These are phyloP conservation scores for Asbolus verrucosus DNA, from an alignment of 1,140 invertebrate genomes.

Conservation along the genomic window DNA sequence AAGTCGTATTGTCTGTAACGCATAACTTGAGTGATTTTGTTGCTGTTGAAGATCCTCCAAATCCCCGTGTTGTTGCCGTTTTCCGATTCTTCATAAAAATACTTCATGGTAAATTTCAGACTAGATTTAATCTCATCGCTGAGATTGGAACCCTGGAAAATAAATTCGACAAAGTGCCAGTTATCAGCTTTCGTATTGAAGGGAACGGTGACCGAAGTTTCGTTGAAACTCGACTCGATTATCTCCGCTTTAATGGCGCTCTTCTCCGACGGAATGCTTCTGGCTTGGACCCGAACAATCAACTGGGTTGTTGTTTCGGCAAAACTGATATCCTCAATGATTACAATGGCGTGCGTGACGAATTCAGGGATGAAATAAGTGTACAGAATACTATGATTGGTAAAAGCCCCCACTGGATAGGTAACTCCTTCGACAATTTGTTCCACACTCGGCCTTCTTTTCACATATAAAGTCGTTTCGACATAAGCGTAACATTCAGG, in stretches of 20 bases:
- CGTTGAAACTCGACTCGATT: constrained; percentile 55
- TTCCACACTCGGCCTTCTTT: constrained; percentile 41
- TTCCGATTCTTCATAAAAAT: constrained; percentile 40
- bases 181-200: constrained; percentile 68
- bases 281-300: constrained; percentile 63
- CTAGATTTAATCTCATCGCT: neutral
- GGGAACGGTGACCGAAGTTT: constrained; percentile 59
- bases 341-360: constrained; percentile 38
- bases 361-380: constrained; percentile 62
- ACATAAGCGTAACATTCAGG: constrained; percentile 55
- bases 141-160: constrained; percentile 13
- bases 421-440: constrained; percentile 48
- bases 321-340: constrained; percentile 48
- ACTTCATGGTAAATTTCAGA: constrained; percentile 42
- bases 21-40: constrained; percentile 48
- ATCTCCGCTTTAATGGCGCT: constrained; percentile 63
- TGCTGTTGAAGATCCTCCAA: constrained; percentile 47
- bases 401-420: constrained; percentile 33
- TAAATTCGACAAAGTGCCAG: constrained; percentile 71
- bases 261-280: constrained; percentile 64
- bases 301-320: constrained; percentile 57
- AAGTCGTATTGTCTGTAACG: constrained; percentile 65
- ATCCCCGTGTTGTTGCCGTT: constrained; percentile 18
- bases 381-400: constrained; percentile 56
- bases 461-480: constrained; percentile 52